These are phyloP conservation scores for Anguilla rostrata DNA, from an alignment of 2,113 vertebrate genomes.

Conservation along the genomic window DNA sequence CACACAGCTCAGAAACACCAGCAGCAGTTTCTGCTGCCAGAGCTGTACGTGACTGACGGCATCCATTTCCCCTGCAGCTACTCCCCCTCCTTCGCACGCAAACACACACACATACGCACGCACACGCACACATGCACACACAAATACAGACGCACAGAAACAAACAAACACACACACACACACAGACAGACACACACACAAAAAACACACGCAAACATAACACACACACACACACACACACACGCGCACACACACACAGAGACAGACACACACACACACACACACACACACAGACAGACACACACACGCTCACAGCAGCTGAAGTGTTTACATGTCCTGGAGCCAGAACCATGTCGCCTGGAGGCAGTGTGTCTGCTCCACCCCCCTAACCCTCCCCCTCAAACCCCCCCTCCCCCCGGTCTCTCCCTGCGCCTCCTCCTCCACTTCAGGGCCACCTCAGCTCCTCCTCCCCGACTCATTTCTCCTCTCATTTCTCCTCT, in stretches of 20 bases:
- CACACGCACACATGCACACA: neutral
- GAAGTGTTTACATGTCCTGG: slow-evolving; percentile 6
- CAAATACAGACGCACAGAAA: slow-evolving; percentile 27
- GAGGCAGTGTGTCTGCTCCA: neutral
- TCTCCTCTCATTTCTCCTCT: slow-evolving; percentile 7
- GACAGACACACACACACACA: too few species aligned
- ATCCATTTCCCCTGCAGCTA: neutral
- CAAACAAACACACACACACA: slow-evolving; percentile 31
- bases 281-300: neutral
- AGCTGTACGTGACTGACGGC: neutral
- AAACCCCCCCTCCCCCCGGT: neutral
- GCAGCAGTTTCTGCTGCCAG: neutral
- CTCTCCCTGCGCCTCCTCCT: neutral
- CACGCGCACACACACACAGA: slow-evolving; percentile 13
- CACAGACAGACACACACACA: neutral
- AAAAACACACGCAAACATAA: neutral
- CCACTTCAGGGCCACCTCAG: neutral
- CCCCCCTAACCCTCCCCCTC: neutral
- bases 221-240: neutral
- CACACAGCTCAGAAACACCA: neutral
- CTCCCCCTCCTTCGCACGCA: neutral
- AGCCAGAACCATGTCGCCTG: slow-evolving; percentile 11
- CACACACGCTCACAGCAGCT: neutral
- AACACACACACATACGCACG: too few species aligned
- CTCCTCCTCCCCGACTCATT: neutral